A percentile compares a stretch with the other conserved stretches of the same genome.
phyloP scores from a whole-genome alignment of 2,113 vertebrate genomes.

The Bubalus kerabau region DNA sequence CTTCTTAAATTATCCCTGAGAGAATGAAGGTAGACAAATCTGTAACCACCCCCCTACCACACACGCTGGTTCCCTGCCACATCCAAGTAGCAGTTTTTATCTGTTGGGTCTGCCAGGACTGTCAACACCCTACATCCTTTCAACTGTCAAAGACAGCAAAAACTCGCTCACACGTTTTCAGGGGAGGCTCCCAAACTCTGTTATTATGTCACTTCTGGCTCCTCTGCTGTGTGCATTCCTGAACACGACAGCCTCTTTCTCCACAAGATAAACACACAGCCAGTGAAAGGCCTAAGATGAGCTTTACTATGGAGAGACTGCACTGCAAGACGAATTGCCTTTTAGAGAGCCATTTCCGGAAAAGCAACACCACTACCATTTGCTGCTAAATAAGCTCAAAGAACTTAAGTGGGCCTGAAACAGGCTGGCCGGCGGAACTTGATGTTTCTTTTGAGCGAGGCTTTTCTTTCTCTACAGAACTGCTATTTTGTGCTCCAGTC shows the following conservation, averaged over 20 bases:
- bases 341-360: slow-evolving; percentile 40
- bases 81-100: not conserved
- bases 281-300: slow-evolving; percentile 26
- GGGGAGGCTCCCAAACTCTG: not conserved
- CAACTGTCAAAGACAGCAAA: not conserved
- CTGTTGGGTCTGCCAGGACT: not conserved
- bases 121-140: slow-evolving; percentile 32
- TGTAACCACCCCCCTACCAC: not conserved
- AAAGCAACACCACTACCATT: not conserved
- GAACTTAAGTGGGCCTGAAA: slow-evolving; percentile 43
- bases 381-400: slow-evolving; percentile 49
- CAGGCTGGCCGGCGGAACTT: slow-evolving; percentile 27
- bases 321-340: not conserved
- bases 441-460: slow-evolving; percentile 39
- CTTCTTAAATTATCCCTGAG: not conserved
- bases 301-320: not conserved
- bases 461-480: slow-evolving; percentile 48
- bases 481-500: slow-evolving; percentile 44
- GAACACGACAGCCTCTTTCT: not conserved
- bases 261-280: not conserved
- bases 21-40: not conserved
- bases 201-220: not conserved
- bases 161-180: not conserved
- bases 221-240: not conserved
- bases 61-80: not conserved